A percentile compares a stretch with the other conserved stretches of the same genome.
These are phyloP conservation scores for Pyrrhopygopsis socrates DNA, from an alignment of 2,888 invertebrate species.

Conservation along the genomic window DNA sequence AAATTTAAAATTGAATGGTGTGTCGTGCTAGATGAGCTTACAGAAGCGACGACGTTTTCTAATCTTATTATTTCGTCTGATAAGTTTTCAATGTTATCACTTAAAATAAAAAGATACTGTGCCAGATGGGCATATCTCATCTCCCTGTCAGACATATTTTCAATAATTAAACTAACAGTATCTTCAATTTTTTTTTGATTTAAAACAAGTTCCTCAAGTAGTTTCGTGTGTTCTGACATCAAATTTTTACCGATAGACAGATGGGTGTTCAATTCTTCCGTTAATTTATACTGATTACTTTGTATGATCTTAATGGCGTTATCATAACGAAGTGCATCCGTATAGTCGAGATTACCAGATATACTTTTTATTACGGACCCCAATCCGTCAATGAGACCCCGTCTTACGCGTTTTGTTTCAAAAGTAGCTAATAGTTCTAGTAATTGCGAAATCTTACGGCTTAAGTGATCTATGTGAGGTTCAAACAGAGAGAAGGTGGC, in stretches of 20 bases:
- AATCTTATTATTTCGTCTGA: neutral
- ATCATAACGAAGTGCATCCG: slow-evolving; percentile 32
- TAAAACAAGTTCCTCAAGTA: neutral
- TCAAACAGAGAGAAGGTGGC: slow-evolving; percentile 21
- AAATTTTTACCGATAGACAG: neutral
- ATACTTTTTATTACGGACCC: slow-evolving; percentile 56
- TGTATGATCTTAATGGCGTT: slow-evolving; percentile 37
- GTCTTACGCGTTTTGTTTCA: slow-evolving; percentile 28
- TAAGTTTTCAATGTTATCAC: slow-evolving; percentile 5
- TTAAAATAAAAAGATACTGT: too few species aligned
- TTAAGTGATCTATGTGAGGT: slow-evolving; percentile 27
- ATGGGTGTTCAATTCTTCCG: neutral
- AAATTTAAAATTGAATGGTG: slow-evolving; percentile 12
- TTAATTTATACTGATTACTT: slow-evolving; percentile 6
- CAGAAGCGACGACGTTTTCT: slow-evolving; percentile 22
- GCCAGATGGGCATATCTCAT: neutral
- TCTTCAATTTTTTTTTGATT: neutral
- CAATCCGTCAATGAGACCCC: slow-evolving; percentile 44
- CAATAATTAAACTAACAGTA: neutral
- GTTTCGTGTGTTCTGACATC: slow-evolving; percentile 25
- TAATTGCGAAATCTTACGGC: slow-evolving; percentile 23
- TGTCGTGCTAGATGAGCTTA: neutral
- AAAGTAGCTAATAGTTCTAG: slow-evolving; percentile 13
- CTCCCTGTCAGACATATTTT: neutral
- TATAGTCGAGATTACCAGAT: slow-evolving; percentile 45